Evolutionary conservation across 2,888 invertebrate species (phyloP).

Genomic region (Protophormia terraenovae): DNA sequence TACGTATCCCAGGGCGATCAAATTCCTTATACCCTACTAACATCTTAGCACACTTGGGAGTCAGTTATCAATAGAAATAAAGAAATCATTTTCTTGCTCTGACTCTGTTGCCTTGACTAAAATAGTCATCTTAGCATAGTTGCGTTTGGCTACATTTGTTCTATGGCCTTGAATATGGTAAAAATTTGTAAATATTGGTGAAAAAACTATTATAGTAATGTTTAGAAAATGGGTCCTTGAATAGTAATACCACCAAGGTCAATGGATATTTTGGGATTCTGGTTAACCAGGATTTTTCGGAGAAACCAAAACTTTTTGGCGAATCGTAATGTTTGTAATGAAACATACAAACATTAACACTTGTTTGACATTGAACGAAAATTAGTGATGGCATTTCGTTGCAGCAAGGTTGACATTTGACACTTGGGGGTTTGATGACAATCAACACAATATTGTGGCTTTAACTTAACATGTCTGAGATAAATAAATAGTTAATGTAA

Average conservation of each 20-base stretch:
- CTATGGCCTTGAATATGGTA: conserved; percentile 51
- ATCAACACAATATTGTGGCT: conserved; percentile 25
- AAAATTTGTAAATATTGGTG: conserved; percentile 60
- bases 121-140: no score
- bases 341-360: conserved; percentile 1
- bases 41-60: conserved; percentile 58
- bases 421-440: conserved; percentile 35
- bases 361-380: conserved; percentile 60
- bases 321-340: background rate
- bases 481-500: background rate
- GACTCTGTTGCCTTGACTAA: conserved; percentile 4
- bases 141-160: conserved; percentile 28
- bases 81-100: background rate
- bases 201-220: conserved; percentile 39
- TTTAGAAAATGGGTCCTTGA: conserved; percentile 60
- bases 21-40: conserved; percentile 14
- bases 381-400: conserved; percentile 29
- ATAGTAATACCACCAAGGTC: conserved; percentile 62
- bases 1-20: conserved; percentile 23
- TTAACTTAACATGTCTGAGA: background rate
- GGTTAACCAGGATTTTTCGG: conserved; percentile 66
- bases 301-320: conserved; percentile 58
- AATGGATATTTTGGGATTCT: conserved; percentile 64
- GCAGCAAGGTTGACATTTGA: conserved; percentile 36
- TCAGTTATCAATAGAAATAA: conserved; percentile 44